Evolutionary conservation across 2,888 invertebrate species (phyloP).

Genomic region (Sialis fuliginosa): DNA sequence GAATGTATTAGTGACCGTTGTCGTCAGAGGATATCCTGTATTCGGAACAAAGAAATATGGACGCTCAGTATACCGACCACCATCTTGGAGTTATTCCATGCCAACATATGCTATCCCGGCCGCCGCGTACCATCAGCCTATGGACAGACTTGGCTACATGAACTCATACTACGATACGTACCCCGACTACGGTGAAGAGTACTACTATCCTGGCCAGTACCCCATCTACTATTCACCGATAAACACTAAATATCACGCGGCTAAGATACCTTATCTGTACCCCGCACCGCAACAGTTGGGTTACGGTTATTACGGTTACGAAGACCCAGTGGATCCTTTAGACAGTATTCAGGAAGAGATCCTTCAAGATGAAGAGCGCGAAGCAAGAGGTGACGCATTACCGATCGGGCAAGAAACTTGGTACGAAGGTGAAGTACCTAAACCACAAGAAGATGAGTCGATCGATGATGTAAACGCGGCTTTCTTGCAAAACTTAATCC

Average conservation of each 20-base stretch:
- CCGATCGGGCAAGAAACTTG: constrained; percentile 50
- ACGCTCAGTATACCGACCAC: constrained; percentile 11
- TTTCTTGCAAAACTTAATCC: constrained; percentile 46
- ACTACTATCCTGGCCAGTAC: constrained; percentile 31
- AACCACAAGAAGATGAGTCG: constrained; percentile 14
- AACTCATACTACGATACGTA: constrained; percentile 22
- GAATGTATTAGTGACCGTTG: constrained; percentile 15
- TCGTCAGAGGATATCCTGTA: constrained; percentile 18
- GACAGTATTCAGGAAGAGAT: constrained; percentile 39
- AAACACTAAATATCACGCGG: constrained; percentile 28
- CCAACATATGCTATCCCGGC: constrained; percentile 10
- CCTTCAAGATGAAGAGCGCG: constrained; percentile 39
- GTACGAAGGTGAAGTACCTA: constrained; percentile 34
- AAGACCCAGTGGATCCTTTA: constrained; percentile 26
- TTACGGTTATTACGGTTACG: constrained; percentile 26
- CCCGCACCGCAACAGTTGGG: constrained; percentile 15
- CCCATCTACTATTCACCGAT: constrained; percentile 34
- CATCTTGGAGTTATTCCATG: background rate
- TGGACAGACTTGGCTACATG: constrained; percentile 7
- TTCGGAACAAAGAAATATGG: constrained; percentile 25
- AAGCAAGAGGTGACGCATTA: constrained; percentile 32
- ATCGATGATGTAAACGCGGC: constrained; percentile 35
- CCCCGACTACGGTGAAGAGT: constrained; percentile 24
- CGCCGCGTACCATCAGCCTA: background rate
- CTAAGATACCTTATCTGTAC: constrained; percentile 27